Evolutionary conservation across 2,113 vertebrate species (phyloP).

Genomic region (Neopipo cinnamomea): DNA sequence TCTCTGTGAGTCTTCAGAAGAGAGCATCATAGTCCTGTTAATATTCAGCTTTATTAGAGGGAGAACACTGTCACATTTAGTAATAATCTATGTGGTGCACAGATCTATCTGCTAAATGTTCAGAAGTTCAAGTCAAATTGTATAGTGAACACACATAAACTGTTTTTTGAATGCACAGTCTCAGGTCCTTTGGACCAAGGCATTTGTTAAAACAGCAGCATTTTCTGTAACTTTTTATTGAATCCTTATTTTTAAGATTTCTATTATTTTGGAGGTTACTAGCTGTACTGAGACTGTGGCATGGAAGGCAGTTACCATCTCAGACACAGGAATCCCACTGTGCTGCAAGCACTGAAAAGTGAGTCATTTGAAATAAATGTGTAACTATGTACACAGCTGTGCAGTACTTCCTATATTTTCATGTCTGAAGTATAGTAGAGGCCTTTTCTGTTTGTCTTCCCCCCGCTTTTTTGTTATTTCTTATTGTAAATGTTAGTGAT

Average conservation of each 20-base stretch:
- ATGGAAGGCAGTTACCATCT: neutral
- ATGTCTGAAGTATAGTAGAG: no score
- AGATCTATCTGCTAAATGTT: neutral
- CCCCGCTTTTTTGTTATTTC: neutral
- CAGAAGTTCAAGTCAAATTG: neutral
- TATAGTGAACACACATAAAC: neutral
- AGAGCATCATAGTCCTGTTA: neutral
- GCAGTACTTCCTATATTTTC: no score
- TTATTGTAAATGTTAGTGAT: neutral
- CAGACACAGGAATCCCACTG: neutral
- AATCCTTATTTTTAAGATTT: neutral
- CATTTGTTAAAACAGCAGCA: neutral
- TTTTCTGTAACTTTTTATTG: neutral
- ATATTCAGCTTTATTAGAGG: neutral
- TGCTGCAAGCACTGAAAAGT: no score
- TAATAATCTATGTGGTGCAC: neutral
- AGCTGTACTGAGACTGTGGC: neutral
- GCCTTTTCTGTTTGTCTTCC: neutral
- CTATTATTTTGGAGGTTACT: neutral
- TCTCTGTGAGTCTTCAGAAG: neutral
- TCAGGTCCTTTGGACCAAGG: neutral
- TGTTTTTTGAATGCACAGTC: neutral
- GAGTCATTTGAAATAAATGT: no score
- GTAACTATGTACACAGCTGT: no score
- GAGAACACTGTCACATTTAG: neutral